Conservation (phyloP, 2,888 invertebrate genomes). For the Latrodectus hesperus region DNA sequence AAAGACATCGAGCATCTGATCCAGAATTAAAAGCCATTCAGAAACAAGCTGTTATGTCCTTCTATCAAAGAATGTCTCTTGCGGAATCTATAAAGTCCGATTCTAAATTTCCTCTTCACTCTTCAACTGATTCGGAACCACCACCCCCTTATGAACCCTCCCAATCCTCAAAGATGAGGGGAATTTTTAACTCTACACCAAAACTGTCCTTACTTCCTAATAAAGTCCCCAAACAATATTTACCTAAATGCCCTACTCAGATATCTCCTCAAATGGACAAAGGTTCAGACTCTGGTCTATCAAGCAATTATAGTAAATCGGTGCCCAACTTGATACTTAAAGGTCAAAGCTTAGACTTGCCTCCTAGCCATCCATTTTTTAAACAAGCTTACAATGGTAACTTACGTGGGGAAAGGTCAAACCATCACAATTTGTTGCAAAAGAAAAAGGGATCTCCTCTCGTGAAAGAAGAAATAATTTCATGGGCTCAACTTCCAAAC, state of each 20-base stretch:
- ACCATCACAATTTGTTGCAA: not conserved
- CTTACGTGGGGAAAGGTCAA: not conserved
- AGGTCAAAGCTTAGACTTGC: conserved; percentile 57
- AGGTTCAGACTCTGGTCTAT: conserved; percentile 38
- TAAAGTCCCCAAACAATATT: conserved; percentile 3
- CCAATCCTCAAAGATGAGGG: not conserved
- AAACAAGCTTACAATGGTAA: conserved; percentile 16
- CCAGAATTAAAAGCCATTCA: conserved; percentile 86
- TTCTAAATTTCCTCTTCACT: conserved; percentile 18
- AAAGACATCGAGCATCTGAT: conserved; percentile 82
- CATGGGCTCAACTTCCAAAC: conserved; percentile 59
- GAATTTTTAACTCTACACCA: conserved; percentile 7
- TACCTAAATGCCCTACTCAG: conserved; percentile 23
- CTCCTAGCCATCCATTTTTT: conserved; percentile 52
- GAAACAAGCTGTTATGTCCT: conserved; percentile 83
- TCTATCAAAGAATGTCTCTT: conserved; percentile 68
- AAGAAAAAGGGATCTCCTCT: conserved; percentile 44
- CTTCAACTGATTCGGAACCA: conserved; percentile 25
- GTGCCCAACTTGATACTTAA: conserved; percentile 65
- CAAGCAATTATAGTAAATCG: conserved; percentile 56
- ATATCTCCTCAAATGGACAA: conserved; percentile 27
- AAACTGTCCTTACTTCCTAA: conserved; percentile 56
- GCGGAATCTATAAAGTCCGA: conserved; percentile 61
- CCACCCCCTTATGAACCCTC: conserved; percentile 56
- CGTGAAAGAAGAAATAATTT: conserved; percentile 53